A percentile compares a stretch with the other conserved stretches of the same genome.
Evolutionary conservation across 2,113 vertebrate genomes (phyloP).

Genomic region (Barnardius zonarius): DNA sequence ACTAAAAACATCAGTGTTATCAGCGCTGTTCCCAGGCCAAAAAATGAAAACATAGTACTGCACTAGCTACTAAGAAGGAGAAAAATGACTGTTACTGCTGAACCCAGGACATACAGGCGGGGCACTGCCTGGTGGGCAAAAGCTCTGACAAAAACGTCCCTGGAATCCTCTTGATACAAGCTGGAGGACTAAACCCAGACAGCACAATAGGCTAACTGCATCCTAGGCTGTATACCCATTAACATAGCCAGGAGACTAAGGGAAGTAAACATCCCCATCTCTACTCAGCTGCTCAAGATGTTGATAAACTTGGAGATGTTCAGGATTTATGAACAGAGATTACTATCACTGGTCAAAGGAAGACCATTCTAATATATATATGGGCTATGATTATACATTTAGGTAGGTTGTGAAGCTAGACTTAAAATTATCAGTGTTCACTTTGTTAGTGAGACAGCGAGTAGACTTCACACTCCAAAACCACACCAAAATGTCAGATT

Average conservation of each 20-base stretch:
- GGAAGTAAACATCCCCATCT: background rate
- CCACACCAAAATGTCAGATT: background rate
- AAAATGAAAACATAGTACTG: too few relatives aligned
- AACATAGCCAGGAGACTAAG: background rate
- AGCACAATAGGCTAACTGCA: background rate
- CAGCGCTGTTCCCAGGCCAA: too few relatives aligned
- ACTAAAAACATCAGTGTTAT: too few relatives aligned
- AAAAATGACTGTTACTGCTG: too few relatives aligned
- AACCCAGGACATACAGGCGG: background rate
- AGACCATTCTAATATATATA: background rate
- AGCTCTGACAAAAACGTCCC: background rate
- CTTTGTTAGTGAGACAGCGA: background rate
- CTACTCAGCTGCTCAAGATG: background rate
- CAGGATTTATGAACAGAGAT: background rate
- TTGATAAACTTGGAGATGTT: background rate
- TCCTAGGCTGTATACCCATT: accelerated
- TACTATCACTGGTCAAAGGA: background rate
- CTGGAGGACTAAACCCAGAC: background rate
- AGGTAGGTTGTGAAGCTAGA: background rate
- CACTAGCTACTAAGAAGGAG: too few relatives aligned
- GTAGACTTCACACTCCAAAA: background rate
- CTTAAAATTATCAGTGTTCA: background rate
- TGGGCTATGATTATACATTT: background rate
- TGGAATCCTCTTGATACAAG: background rate
- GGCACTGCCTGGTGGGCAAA: background rate